A percentile compares a stretch with the other conserved stretches of the same genome.
Conservation (phyloP, 1,140 invertebrate genomes). For the Reticulitermes speratus region DNA sequence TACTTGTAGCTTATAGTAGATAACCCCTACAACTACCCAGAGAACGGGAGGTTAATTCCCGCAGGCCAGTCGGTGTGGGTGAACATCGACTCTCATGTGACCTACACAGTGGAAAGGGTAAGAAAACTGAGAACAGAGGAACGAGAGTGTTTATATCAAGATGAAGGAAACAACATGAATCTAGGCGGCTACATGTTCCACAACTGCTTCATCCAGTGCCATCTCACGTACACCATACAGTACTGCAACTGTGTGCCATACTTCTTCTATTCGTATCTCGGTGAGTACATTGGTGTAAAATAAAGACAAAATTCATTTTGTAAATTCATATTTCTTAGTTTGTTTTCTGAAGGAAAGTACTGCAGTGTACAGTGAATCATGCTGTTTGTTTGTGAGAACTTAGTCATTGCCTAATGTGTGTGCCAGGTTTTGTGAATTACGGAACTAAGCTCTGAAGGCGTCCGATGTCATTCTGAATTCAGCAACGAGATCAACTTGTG, state of each 20-base stretch:
- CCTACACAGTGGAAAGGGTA: conserved; percentile 27
- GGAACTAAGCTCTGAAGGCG: too few species aligned
- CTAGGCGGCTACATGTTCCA: conserved; percentile 36
- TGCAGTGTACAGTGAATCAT: too few species aligned
- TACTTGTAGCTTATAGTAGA: not conserved
- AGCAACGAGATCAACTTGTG: too few species aligned
- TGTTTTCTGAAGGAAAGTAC: too few species aligned
- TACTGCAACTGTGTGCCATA: conserved; percentile 41
- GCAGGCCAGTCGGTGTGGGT: not conserved
- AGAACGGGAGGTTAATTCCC: not conserved
- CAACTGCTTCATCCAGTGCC: conserved; percentile 39
- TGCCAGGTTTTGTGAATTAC: too few species aligned
- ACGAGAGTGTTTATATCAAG: conserved; percentile 37
- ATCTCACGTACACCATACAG: conserved; percentile 34
- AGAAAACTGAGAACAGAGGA: conserved; percentile 27
- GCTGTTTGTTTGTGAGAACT: too few species aligned
- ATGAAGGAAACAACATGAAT: conserved; percentile 34
- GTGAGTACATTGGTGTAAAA: conserved; percentile 23
- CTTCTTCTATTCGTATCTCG: conserved; percentile 34
- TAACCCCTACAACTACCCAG: not conserved
- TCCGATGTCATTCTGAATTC: too few species aligned
- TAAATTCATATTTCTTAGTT: too few species aligned
- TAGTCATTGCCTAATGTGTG: too few species aligned
- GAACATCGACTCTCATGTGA: not conserved
- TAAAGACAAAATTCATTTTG: too few species aligned